These are phyloP conservation scores for Ctenopoma kingsleyae DNA, from an alignment of 2,797 vertebrate species.

Conservation along the genomic window DNA sequence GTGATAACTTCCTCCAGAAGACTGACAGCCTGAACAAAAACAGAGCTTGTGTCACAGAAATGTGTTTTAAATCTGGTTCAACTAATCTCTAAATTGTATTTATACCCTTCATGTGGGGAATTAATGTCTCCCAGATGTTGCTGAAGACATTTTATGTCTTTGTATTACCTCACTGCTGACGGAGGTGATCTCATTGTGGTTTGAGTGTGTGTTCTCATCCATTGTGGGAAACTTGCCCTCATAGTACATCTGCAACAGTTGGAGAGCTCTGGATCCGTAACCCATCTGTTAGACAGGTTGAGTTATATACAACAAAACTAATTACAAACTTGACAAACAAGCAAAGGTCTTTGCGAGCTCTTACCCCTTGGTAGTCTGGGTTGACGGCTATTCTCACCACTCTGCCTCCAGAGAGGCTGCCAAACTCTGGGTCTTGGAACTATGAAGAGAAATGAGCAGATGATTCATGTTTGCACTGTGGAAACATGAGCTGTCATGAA, in stretches of 20 bases:
- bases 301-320: slow-evolving; percentile 10
- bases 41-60: not conserved
- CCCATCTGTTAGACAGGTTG: slow-evolving; percentile 89
- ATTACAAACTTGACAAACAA: not conserved
- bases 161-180: slow-evolving; percentile 92
- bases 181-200: slow-evolving; percentile 85
- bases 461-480: not conserved
- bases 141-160: not conserved
- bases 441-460: slow-evolving; percentile 58
- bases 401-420: slow-evolving; percentile 92
- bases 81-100: not conserved
- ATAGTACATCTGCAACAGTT: slow-evolving; percentile 94
- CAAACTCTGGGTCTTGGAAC: slow-evolving; percentile 98
- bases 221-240: slow-evolving; percentile 94
- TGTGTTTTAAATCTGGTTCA: not conserved
- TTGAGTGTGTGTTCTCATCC: slow-evolving; percentile 86
- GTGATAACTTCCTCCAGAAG: slow-evolving; percentile 93
- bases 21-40: slow-evolving; percentile 87
- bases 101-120: not conserved
- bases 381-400: slow-evolving; percentile 96
- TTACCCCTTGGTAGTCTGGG: slow-evolving; percentile 97
- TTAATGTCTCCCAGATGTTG: not conserved
- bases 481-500: not conserved
- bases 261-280: slow-evolving; percentile 93
- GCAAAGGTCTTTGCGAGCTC: no score